Percentiles rank a stretch among this genome's conserved stretches.
phyloP scores from a whole-genome alignment of 2,113 vertebrate species.

The Megaceryle torquata region DNA sequence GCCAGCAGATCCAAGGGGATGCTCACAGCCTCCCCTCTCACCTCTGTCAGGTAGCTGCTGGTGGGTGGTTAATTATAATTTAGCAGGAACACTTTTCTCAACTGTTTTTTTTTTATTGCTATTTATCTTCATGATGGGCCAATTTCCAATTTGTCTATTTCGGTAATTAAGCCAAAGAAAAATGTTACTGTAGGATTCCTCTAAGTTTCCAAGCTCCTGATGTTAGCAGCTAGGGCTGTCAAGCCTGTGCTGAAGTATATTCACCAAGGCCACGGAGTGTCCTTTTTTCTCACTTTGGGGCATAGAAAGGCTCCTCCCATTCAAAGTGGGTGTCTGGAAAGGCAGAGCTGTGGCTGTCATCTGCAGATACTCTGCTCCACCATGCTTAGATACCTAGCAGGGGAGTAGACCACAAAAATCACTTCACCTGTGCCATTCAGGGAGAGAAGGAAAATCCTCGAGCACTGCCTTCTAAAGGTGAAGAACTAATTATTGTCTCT shows the following conservation, averaged over 20 bases:
- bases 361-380: not conserved
- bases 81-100: constrained; percentile 56
- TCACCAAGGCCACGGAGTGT: not conserved
- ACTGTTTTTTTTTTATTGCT: constrained; percentile 64
- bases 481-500: not conserved
- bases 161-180: constrained; percentile 70
- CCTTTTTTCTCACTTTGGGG: not conserved
- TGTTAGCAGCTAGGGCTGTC: not conserved
- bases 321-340: not conserved
- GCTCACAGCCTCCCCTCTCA: constrained; percentile 51
- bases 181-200: constrained; percentile 60
- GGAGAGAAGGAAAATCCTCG: not conserved
- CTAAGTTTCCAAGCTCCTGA: not conserved
- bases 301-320: not conserved
- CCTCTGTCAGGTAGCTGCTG: constrained; percentile 64
- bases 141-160: constrained; percentile 71
- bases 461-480: not conserved
- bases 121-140: constrained; percentile 75
- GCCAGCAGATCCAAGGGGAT: constrained; percentile 7
- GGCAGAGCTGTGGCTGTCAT: not conserved
- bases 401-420: not conserved
- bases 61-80: constrained; percentile 73
- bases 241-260: not conserved
- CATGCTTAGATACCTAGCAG: not conserved
- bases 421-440: accelerated